Base-by-base conservation (phyloP, 2,113 vertebrate genomes). In the Caracal caracal region DNA sequence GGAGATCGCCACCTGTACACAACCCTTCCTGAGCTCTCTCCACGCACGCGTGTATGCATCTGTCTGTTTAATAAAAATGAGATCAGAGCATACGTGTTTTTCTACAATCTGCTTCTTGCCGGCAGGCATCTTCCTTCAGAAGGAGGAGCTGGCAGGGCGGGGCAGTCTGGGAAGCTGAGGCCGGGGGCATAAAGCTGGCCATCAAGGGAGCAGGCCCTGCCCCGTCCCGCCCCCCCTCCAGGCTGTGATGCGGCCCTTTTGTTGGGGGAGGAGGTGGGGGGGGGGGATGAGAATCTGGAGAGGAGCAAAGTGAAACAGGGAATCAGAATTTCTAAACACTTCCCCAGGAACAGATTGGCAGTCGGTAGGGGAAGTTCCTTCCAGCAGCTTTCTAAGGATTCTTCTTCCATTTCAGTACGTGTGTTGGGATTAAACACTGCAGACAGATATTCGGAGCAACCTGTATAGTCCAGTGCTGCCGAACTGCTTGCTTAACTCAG, bases 301-400 rank as follows among this genome's bases (percentile, higher is more conserved):
- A 70, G 88, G 56, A 92, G 40, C 47, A 82, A 88, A 94, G 93
- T 79, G 53, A 78, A 79, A 86, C 26, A 65, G 61, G 22, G 87
- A 80, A 82, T 75, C 73, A 43, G 28, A 97, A 73, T 90, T 83
- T 93, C 92, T 89, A 93, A 96, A 95, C 90, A 95, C 83, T 94
- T 87, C 87, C 89, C 96, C 80, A 59, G 33, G 43, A 78, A 94
- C 68, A 84, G 92, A 88, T 63, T 59, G 93, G 83, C 37, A 93
- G 83, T 53, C 66, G 66, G 70, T 0, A 85, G 51, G 82, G 89
- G 63, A 92, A 93, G 92, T 61, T 91, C 82, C 83, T 92, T 76
- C 78, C 9, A 15, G 47, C 53, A 93, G 93, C 91, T 53, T 92
- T 66, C 26, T 16, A 49, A 85, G 82, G 93, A 92, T 85, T 93